Evolutionary conservation across 2,888 invertebrate species (phyloP), one percentile per base, ranked within the genome.

Genomic region (Gerris lacustris): DNA sequence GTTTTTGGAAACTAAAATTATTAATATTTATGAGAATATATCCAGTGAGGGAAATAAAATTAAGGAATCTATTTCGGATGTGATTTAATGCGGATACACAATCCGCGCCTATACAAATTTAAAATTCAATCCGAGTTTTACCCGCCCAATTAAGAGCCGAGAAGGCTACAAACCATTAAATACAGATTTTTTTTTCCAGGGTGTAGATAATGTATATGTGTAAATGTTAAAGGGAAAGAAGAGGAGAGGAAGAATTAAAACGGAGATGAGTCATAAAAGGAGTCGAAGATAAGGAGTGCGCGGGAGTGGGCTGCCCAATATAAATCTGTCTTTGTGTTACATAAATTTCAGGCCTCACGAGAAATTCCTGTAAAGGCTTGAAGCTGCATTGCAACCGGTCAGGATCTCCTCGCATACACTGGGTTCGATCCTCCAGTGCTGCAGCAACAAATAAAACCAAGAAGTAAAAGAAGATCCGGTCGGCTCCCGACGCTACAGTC

Each of bases 121-220:
- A 55, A 55, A 55, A 55, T 55, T 55, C 55, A 55, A 55, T 55
- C 55, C 55, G 15, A 55, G 55, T 55, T 55, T 55, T 55, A 55
- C 55, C 55, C 15, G 55, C 9, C 55, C 55, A 55, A 55, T 55
- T 55, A 55, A 55, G 55, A 55, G 55, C 15, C 55, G 9, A 55
- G 15, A 55, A 55, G 15, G 55, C 9, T 55, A 55, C 55, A 55
- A 31, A 55, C 55, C 55, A 55, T 55, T 55, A 55, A 55, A 55
- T 11, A 55, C 11, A 55, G 31, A 31, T 31, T 31, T 31, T 31
- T 31, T 31, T 31, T 31, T 31, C 31, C 31, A 31, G 31, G 31
- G 31, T 31, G 31, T 31, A 31, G 31, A 31, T 31, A 31, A 31
- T 31, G 31, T 31, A 31, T 31, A 31, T 31, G 31, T 31, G 31